Conservation (phyloP, 2,797 vertebrate species). For the Syngnathus acus region DNA sequence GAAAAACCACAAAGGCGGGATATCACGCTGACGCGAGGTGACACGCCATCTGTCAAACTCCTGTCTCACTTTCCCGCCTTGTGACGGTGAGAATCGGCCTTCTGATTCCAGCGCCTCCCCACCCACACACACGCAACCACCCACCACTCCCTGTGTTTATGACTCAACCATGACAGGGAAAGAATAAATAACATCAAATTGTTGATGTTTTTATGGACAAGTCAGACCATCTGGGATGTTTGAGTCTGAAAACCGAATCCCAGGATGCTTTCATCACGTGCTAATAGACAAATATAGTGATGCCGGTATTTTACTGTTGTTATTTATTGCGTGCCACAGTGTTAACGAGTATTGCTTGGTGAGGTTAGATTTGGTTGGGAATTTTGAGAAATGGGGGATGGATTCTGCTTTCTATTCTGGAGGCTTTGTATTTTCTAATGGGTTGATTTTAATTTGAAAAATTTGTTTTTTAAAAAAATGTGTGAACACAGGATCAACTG, state of each 20-base stretch:
- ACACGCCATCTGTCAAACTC: slow-evolving; percentile 62
- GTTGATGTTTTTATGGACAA: slow-evolving; percentile 10
- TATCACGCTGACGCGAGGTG: slow-evolving; percentile 52
- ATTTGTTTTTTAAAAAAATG: no score
- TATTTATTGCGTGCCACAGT: slow-evolving; percentile 42
- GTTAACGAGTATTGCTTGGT: slow-evolving; percentile 37
- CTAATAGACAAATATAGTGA: slow-evolving; percentile 33
- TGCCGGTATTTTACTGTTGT: slow-evolving; percentile 37
- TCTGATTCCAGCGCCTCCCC: slow-evolving; percentile 37
- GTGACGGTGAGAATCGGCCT: slow-evolving; percentile 51
- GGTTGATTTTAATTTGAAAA: no score
- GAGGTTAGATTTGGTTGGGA: slow-evolving; percentile 12
- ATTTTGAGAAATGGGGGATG: not conserved
- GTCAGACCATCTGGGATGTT: slow-evolving; percentile 43
- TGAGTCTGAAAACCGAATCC: slow-evolving; percentile 25
- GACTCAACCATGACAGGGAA: slow-evolving; percentile 58
- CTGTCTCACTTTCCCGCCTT: slow-evolving; percentile 38
- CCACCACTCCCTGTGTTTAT: slow-evolving; percentile 38
- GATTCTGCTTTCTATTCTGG: not conserved
- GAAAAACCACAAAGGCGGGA: slow-evolving; percentile 30
- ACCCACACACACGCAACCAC: slow-evolving; percentile 15
- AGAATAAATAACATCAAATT: slow-evolving; percentile 42
- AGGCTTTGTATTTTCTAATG: no score
- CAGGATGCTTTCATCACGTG: slow-evolving; percentile 41
- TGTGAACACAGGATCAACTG: no score